Percentiles rank a stretch among this genome's conserved stretches.
These are phyloP conservation scores for Lophius americanus DNA, from an alignment of 2,797 vertebrate species.

Conservation along the genomic window DNA sequence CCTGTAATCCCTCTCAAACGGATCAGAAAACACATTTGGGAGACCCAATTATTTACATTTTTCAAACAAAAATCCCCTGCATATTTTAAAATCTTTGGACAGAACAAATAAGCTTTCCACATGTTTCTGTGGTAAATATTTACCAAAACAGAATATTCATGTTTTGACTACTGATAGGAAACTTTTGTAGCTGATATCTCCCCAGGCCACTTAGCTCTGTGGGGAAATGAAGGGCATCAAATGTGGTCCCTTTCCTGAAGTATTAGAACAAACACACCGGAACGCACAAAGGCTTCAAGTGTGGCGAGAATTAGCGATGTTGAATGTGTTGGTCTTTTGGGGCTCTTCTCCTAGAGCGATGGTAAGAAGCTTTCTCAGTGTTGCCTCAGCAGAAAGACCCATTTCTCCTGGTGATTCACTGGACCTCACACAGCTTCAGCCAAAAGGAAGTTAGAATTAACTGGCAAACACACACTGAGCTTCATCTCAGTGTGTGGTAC, in stretches of 20 bases:
- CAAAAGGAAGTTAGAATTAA: slow-evolving; percentile 50
- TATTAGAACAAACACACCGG: slow-evolving; percentile 8
- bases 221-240: slow-evolving; percentile 34
- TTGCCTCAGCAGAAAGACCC: slow-evolving; percentile 34
- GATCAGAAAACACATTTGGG: slow-evolving; percentile 16
- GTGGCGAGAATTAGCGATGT: slow-evolving; percentile 57
- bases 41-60: slow-evolving; percentile 26
- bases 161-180: slow-evolving; percentile 12
- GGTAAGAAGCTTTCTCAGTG: slow-evolving; percentile 34
- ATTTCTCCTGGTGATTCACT: slow-evolving; percentile 48
- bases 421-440: slow-evolving; percentile 66
- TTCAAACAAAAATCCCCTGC: slow-evolving; percentile 3
- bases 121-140: slow-evolving; percentile 15
- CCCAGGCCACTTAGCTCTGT: slow-evolving; percentile 28
- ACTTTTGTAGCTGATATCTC: slow-evolving; percentile 17
- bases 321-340: slow-evolving; percentile 33
- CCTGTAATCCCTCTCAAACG: slow-evolving; percentile 8
- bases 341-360: slow-evolving; percentile 24
- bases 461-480: slow-evolving; percentile 29
- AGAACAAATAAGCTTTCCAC: slow-evolving; percentile 36
- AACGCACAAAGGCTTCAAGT: slow-evolving; percentile 30
- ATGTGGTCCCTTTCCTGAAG: slow-evolving; percentile 22
- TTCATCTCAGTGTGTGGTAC: slow-evolving; percentile 25
- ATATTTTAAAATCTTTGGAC: slow-evolving; percentile 11
- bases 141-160: slow-evolving; percentile 12